Base-by-base conservation (phyloP, 2,888 invertebrate species). In the Amiota communis region DNA sequence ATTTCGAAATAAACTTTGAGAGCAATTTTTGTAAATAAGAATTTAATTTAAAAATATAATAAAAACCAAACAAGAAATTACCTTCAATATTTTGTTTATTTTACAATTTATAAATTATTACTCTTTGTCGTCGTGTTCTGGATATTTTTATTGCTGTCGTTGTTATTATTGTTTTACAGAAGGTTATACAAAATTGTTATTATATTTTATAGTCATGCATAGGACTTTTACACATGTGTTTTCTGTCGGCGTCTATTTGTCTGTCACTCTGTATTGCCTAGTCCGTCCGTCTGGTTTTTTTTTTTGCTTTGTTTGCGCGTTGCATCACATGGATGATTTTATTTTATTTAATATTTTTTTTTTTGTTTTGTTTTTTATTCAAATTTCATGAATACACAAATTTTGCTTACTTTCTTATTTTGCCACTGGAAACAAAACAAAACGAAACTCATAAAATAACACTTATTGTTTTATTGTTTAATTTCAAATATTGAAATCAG, bases 71-170 rank as follows among this genome's bases (percentile, higher is more conserved):
- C 13, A 70, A 69, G 51, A 78, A 80, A 79, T 80, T 78, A 77
- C 80, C 78, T 83, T 77, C 79, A 78, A 77, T 78, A 20, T 15
- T 59, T 59, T 59, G 57, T n/a, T 59, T 36, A 15, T 76, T 71
- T 73, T 71, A 6, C 6, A 13, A 56, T 75, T 75, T 74, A 56
- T 71, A 75, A 76, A 73, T 79, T 72, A 72, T 77, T 47, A 68
- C 59, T 72, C 63, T 71, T 67, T 17, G 65, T 13, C 49, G 15
- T 72, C 48, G 69, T 49, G 17, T 63, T 70, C 61, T 70, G 49
- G 74, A 74, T 23, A 23, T 3, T 74, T 69, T 76, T 72, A 75
- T 70, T 78, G 71, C 78, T 82, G 77, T 81, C 79, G 77, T 80
- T 81, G 71, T 75, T 74, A 76, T 75, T 49, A 71, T 13, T 53